Evolutionary conservation across 2,888 invertebrate genomes (phyloP).

Genomic region (Platycheirus albimanus): DNA sequence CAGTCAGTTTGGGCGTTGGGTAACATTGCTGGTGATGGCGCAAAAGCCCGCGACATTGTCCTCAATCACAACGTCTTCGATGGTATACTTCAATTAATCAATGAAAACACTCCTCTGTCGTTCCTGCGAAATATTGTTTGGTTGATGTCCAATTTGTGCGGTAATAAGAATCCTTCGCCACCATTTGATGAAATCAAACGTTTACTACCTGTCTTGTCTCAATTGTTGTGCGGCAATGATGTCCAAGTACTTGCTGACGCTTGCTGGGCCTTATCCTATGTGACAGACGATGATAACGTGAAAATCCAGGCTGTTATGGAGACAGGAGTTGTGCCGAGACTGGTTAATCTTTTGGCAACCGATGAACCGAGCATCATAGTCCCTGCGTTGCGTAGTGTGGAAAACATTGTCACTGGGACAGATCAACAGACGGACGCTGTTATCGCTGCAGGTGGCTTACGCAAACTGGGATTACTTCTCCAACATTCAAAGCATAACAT

Average conservation of each 20-base stretch:
- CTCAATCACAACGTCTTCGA: slow-evolving; percentile 88
- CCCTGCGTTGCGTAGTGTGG: slow-evolving; percentile 93
- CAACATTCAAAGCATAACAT: slow-evolving; percentile 84
- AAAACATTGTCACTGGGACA: slow-evolving; percentile 97
- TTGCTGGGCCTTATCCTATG: slow-evolving; percentile 97
- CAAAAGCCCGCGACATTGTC: slow-evolving; percentile 91
- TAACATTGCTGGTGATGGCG: slow-evolving; percentile 97
- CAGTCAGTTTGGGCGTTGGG: slow-evolving; percentile 99
- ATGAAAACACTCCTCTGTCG: slow-evolving; percentile 85
- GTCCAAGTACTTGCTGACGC: slow-evolving; percentile 93
- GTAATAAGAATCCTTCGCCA: slow-evolving; percentile 96
- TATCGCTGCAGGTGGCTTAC: slow-evolving; percentile 89
- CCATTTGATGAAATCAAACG: slow-evolving; percentile 89
- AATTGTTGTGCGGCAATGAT: slow-evolving; percentile 88
- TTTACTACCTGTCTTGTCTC: slow-evolving; percentile 89
- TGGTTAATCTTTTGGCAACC: slow-evolving; percentile 89
- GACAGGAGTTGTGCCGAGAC: slow-evolving; percentile 87
- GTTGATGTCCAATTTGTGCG: slow-evolving; percentile 96
- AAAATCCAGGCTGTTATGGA: slow-evolving; percentile 93
- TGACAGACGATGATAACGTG: slow-evolving; percentile 95
- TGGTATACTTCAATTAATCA: slow-evolving; percentile 87
- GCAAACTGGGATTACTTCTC: slow-evolving; percentile 86
- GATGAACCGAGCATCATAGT: slow-evolving; percentile 89
- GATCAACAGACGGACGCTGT: slow-evolving; percentile 93
- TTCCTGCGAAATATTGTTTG: slow-evolving; percentile 93